These are phyloP conservation scores for Eupithecia centaureata DNA, from an alignment of 2,888 invertebrate species.

Conservation along the genomic window DNA sequence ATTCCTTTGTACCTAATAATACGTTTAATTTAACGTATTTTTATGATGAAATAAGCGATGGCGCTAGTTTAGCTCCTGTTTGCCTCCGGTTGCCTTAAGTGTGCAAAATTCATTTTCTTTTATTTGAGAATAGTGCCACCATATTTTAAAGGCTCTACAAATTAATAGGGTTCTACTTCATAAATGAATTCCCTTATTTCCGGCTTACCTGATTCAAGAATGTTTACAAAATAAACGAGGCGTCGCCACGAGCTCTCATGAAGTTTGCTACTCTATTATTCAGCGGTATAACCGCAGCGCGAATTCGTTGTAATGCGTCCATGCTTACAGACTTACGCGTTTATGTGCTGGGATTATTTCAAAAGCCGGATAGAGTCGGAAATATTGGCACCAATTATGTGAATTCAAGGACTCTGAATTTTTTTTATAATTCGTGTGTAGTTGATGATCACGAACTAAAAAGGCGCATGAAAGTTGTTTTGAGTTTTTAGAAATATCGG, in stretches of 20 bases:
- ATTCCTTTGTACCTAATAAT: no score
- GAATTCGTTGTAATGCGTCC: conserved; percentile 30
- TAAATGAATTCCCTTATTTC: background rate
- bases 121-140: background rate
- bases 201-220: conserved; percentile 13
- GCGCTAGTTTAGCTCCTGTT: no score
- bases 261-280: conserved; percentile 24
- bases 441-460: no score
- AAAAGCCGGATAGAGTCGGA: background rate
- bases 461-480: no score
- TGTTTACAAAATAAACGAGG: conserved; percentile 14
- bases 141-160: background rate
- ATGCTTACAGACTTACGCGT: conserved; percentile 18
- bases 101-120: no score
- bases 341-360: background rate
- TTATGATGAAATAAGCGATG: no score
- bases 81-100: background rate
- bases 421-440: no score
- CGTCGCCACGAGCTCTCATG: conserved; percentile 8
- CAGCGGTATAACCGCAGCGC: conserved; percentile 26
- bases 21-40: no score
- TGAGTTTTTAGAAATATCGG: no score
- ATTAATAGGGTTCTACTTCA: background rate
- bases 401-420: no score
- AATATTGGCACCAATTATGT: background rate